Evolutionary conservation across 2,888 invertebrate species (phyloP), one percentile per base, ranked within the genome.

Genomic region (Sycophila texana): DNA sequence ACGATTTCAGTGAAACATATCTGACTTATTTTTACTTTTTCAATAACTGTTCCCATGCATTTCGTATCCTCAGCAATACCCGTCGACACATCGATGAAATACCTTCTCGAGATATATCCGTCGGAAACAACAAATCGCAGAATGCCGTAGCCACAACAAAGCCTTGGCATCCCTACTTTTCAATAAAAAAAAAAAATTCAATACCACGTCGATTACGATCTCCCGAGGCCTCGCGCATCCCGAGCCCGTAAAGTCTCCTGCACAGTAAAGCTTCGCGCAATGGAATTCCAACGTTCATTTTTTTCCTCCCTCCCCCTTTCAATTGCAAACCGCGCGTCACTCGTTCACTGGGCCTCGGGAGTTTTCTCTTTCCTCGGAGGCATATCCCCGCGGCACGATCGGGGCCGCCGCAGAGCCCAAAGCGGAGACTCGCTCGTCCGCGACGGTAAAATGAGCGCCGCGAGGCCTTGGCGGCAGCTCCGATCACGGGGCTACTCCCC

Each of bases 291-390:
- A 57, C 47, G 39, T 13, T 51, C 47, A 57, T 71, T 57, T 65
- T 47, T 57, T 26, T n/a, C 47, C 14, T 4, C n/a, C 53, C 53
- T 1, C 16, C 39, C 53, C 14, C 16, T 53, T 1, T 14, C 20
- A 26, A 20, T 14, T 20, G 63, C 26, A 39, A 53, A 4, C 14
- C 53, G 53, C n/a, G 13, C 51, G 53, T 67, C 71, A 71, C 55
- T 71, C 71, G 76, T 76, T 76, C 70, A 70, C 39, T 70, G 63
- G 76, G 76, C 51, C 77, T 57, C 51, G 63, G 18, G 63, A 16
- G 18, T 22, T n/a, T 18, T 65, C 47, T 63, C 65, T 16, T 51
- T 61, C 53, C 65, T 22, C 18, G 20, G 18, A 39, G 39, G 39
- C 10, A 39, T 39, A 51, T 26, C 26, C n/a, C 58, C 47, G 20